phyloP scores from a whole-genome alignment of 2,797 vertebrate species.

The Fistularia tabacaria region DNA sequence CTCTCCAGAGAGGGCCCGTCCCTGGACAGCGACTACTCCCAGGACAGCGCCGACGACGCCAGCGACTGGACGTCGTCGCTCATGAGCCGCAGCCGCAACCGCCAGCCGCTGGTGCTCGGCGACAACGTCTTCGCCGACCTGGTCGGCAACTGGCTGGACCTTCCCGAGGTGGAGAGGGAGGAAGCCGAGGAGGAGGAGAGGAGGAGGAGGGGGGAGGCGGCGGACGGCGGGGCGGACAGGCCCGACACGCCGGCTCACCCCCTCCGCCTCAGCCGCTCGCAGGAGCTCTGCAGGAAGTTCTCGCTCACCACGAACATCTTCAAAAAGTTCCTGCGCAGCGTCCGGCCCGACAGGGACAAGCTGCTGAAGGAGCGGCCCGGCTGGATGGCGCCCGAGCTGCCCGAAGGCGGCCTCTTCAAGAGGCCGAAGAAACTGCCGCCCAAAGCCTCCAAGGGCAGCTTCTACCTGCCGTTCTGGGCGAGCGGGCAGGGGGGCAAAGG shows the following conservation, averaged over 20 bases:
- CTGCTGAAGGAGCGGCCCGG: conserved; percentile 91
- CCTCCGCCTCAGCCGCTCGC: conserved; percentile 73
- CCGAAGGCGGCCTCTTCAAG: conserved; percentile 77
- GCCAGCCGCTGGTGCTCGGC: conserved; percentile 90
- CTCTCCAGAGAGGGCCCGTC: conserved; percentile 76
- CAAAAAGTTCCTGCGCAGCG: conserved; percentile 90
- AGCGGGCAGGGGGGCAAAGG: conserved; percentile 72
- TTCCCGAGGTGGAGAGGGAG: conserved; percentile 82
- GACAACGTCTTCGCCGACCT: conserved; percentile 95
- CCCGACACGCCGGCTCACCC: conserved; percentile 68
- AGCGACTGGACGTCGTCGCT: conserved; percentile 93
- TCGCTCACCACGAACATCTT: conserved; percentile 94
- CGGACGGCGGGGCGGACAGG: conserved; percentile 55
- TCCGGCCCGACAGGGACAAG: conserved; percentile 89
- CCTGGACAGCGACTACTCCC: conserved; percentile 69
- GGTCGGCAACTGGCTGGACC: conserved; percentile 95
- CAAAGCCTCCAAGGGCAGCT: conserved; percentile 79
- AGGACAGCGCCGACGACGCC: conserved; percentile 75
- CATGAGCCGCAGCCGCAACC: conserved; percentile 89
- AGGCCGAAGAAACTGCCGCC: conserved; percentile 79
- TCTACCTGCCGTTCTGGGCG: conserved; percentile 82
- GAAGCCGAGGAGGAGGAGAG: conserved; percentile 64
- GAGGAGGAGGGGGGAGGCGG: conserved; percentile 66
- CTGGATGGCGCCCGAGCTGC: conserved; percentile 77
- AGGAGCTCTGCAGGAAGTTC: conserved; percentile 89